Evolutionary conservation across 2,888 invertebrate species (phyloP), one percentile per base, ranked within the genome.

Genomic region (Eueremaeus valkanovi): DNA sequence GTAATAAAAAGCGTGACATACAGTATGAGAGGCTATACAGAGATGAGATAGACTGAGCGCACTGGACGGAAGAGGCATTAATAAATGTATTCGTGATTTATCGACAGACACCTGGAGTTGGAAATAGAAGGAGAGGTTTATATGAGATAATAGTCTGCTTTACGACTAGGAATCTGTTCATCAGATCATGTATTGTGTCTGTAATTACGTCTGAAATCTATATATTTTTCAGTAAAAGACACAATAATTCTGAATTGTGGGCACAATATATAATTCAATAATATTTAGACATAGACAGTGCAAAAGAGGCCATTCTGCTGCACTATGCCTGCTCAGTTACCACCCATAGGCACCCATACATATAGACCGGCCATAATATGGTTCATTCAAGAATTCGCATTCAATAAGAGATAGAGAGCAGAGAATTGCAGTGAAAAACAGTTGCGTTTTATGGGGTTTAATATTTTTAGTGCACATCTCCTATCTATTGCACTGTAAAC

Each of bases 11-110:
- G 61, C 27, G 61, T 29, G 61, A 61, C 29, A 61, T 27, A 29
- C 9, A 61, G 6, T 8, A 27, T 8, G 61, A 29, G 24, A 9
- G 27, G 21, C 13, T 13, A n/a, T n/a, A 51, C 21, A 51, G 51
- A 42, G 21, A 55, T 9, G 55, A 27, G 55, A 11, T 11, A 11
- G 13, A 55, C 8, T 55, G 55, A 21, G 27, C 55, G 6, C 9
- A 42, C 55, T 55, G 55, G 61, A 61, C 61, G 31, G 61, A 61
- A 33, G 61, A 33, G 61, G 61, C 61, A 29, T 31, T 61, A 61
- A 61, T 61, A 61, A 33, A 61, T 61, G 31, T n/a, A 33, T 61
- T 61, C 61, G 61, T 61, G 61, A 61, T 61, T 61, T 61, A 61
- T 61, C 61, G 31, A 31, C 31, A 61, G 61, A 61, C 61, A 61